These are phyloP conservation scores for Zonitis immaculata DNA, from an alignment of 2,888 invertebrate genomes.

Conservation along the genomic window DNA sequence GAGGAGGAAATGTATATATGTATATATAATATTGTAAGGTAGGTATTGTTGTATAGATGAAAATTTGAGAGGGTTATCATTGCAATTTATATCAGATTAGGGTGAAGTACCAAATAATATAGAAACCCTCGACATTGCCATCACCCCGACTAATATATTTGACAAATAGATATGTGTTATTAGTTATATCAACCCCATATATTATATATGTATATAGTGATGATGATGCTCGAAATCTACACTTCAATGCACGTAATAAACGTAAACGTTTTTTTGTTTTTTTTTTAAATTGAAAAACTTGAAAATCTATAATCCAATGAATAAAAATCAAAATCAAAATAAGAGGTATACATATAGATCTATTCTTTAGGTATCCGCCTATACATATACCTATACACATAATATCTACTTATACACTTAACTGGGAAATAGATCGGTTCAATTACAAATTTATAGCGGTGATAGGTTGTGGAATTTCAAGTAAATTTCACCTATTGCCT, in stretches of 20 bases:
- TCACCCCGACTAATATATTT: constrained; percentile 44
- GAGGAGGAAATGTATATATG: too few species aligned
- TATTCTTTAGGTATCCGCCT: too few species aligned
- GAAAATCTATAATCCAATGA: background rate
- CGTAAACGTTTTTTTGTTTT: background rate
- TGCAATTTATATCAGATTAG: constrained; percentile 47
- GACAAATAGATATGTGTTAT: constrained; percentile 46
- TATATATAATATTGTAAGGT: background rate
- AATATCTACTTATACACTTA: too few species aligned
- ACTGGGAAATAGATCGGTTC: too few species aligned
- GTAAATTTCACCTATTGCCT: too few species aligned
- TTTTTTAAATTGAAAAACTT: background rate
- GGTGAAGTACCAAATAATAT: constrained; percentile 45
- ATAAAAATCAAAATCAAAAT: too few species aligned
- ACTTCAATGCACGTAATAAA: background rate
- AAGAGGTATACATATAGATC: too few species aligned
- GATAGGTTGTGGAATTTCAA: too few species aligned
- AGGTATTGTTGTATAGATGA: background rate
- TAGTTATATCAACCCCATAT: constrained; percentile 31
- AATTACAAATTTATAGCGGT: too few species aligned
- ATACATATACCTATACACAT: too few species aligned
- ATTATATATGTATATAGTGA: background rate
- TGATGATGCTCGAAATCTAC: background rate
- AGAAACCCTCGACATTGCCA: constrained; percentile 41
- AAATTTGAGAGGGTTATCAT: constrained; percentile 37